Evolutionary conservation across 2,797 vertebrate genomes (phyloP).

Genomic region (Vireo griseus): DNA sequence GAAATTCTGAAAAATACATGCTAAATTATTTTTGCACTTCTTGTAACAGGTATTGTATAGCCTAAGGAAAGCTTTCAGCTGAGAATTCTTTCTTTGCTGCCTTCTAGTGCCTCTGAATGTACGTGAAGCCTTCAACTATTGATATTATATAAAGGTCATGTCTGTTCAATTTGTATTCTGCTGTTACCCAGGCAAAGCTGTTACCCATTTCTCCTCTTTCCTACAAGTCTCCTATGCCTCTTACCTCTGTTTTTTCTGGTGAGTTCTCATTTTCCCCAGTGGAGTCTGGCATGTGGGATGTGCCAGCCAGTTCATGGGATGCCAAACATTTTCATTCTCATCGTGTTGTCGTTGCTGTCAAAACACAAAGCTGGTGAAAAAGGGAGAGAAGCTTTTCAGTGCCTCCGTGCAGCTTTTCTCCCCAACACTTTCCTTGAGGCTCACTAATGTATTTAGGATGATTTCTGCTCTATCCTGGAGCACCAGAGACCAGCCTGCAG

Average conservation of each 20-base stretch:
- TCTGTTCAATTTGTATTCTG: not conserved
- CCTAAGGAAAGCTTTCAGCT: not conserved
- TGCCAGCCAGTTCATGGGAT: conserved; percentile 29
- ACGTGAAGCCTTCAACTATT: not conserved
- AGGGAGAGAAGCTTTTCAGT: not conserved
- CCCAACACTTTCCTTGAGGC: not conserved
- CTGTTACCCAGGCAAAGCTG: not conserved
- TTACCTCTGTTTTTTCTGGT: conserved; percentile 10
- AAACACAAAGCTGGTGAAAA: conserved; percentile 17
- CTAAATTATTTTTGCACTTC: not conserved
- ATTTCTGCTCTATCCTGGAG: not conserved
- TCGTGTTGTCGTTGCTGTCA: not conserved
- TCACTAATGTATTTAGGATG: not conserved
- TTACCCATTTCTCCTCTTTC: not conserved
- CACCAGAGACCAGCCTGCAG: not conserved
- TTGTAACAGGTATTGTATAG: not conserved
- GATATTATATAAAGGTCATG: not conserved
- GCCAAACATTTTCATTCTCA: not conserved
- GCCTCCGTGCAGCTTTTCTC: not conserved
- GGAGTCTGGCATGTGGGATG: conserved; percentile 44
- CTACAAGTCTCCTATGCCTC: not conserved
- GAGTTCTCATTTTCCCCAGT: conserved; percentile 12
- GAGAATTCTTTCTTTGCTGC: not conserved
- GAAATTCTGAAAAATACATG: not conserved
- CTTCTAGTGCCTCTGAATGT: not conserved